Base-by-base conservation (phyloP, 2,113 vertebrate genomes). In the Dicrurus megarhynchus region DNA sequence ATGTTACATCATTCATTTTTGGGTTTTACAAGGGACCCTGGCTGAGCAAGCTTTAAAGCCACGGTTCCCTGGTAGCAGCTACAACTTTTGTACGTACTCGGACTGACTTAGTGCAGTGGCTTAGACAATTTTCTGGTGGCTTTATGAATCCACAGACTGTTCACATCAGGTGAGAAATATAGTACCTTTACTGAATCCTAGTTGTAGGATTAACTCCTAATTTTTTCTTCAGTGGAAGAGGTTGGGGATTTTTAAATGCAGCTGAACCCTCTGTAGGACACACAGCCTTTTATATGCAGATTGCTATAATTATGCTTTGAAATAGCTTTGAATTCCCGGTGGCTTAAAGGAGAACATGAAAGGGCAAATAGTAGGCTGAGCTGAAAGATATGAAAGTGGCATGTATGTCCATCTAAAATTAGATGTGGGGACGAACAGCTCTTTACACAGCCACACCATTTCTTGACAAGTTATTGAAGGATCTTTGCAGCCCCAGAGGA, bases 251-350 rank as follows among this genome's bases (percentile, higher is more conserved):
- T 73, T 78, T 46, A 60, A 52, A 30, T 10, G 33, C 61, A 68
- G 13, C 94, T 64, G 91, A 98, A 87, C 85, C 91, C 95, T 98
- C 97, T 68, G 32, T 96, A 97, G 97, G 96, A 98, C 97, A 95
- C 69, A 95, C 28, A 96, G 95, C 90, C 97, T 98, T 98, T 98
- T 98, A 98, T 98, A 98, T 98, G 98, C 97, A 98, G 98, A 98
- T 98, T 97, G 95, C 59, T 96, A 92, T 97, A 98, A 98, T 98
- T 98, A 98, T 87, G 90, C 98, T 98, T 98, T 98, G 98, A 98
- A 98, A 98, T 97, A 97, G 96, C 95, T 97, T 92, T 97, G 95
- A 97, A 98, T 98, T 98, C 98, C 97, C 97, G 89, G 80, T 94
- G 94, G 97, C 91, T 98, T 98, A 97, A 97, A 96, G 19, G 93